Percentiles rank a stretch among this genome's conserved stretches.
Evolutionary conservation across 2,113 vertebrate species (phyloP).

Genomic region (Campylomormyrus tamandua): DNA sequence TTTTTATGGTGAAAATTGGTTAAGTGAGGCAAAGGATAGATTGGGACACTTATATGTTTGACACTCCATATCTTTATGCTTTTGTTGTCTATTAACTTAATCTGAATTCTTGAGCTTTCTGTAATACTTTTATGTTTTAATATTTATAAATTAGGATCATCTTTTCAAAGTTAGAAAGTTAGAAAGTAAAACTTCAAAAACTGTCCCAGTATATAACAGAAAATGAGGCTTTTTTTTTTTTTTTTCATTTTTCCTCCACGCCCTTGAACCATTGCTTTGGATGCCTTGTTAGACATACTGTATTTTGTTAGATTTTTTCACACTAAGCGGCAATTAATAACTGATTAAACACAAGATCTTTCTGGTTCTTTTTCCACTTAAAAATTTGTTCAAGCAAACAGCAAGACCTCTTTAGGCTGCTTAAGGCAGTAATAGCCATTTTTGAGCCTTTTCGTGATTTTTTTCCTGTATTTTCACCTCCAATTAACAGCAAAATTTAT

Average conservation of each 20-base stretch:
- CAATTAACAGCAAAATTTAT: not conserved
- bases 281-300: not conserved
- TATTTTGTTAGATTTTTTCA: not conserved
- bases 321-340: not conserved
- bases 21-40: not conserved
- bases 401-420: not conserved
- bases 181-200: not conserved
- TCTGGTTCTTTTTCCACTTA: not conserved
- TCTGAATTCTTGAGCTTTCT: not conserved
- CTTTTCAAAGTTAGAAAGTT: not conserved
- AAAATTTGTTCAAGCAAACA: not conserved
- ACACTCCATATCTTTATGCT: not conserved
- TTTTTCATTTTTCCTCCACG: not conserved
- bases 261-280: not conserved
- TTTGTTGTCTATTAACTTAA: not conserved
- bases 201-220: not conserved
- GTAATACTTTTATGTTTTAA: not conserved
- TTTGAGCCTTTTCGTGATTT: not conserved
- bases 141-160: not conserved
- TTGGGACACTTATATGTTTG: not conserved
- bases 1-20: not conserved
- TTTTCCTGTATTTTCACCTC: not conserved
- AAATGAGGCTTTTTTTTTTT: not conserved
- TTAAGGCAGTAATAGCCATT: not conserved
- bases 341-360: not conserved